These are phyloP conservation scores for Thripadectes ignobilis DNA, from an alignment of 2,797 vertebrate genomes.

Conservation along the genomic window DNA sequence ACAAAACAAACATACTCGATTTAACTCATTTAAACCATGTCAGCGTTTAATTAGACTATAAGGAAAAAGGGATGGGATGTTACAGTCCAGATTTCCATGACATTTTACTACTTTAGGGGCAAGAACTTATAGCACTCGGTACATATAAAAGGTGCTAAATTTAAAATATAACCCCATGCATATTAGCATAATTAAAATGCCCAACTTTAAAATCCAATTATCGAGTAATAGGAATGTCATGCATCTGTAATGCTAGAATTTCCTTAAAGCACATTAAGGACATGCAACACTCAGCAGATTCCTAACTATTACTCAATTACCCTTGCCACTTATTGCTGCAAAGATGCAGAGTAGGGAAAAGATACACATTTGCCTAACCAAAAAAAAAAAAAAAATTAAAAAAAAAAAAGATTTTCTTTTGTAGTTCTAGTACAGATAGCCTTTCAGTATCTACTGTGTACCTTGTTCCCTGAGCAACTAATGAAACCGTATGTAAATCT, in stretches of 20 bases:
- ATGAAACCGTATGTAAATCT: neutral
- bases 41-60: constrained; percentile 41
- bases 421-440: neutral
- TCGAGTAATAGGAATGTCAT: constrained; percentile 27
- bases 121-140: constrained; percentile 13
- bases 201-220: constrained; percentile 54
- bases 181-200: constrained; percentile 57
- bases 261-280: constrained; percentile 45
- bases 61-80: constrained; percentile 8
- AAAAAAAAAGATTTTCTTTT: neutral
- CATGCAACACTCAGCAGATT: constrained; percentile 60
- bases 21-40: constrained; percentile 24
- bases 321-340: neutral
- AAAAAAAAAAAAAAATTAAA: neutral
- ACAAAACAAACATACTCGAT: neutral
- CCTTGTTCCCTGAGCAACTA: neutral
- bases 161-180: constrained; percentile 24
- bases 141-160: constrained; percentile 52
- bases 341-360: neutral
- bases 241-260: constrained; percentile 36
- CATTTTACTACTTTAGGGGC: constrained; percentile 2
- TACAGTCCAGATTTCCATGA: constrained; percentile 35
- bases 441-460: neutral
- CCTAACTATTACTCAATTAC: constrained; percentile 56
- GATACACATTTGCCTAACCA: neutral